These are phyloP conservation scores for Theristicus caerulescens DNA, from an alignment of 2,113 vertebrate genomes.

Conservation along the genomic window DNA sequence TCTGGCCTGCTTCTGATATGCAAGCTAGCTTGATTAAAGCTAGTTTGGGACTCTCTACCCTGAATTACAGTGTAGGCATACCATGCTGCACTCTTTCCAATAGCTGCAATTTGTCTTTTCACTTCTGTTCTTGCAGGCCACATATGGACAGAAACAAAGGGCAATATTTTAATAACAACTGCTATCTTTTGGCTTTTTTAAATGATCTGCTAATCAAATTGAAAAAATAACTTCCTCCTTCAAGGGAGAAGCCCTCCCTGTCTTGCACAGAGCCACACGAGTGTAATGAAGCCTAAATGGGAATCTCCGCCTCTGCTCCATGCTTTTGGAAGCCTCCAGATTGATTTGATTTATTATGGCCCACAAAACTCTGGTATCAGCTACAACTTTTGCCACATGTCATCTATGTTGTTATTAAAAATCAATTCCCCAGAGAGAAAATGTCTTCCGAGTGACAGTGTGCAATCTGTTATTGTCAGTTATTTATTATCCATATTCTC, in stretches of 20 bases:
- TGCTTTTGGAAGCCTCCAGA: slow-evolving; percentile 31
- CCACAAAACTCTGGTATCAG: slow-evolving; percentile 74
- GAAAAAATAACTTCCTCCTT: background rate
- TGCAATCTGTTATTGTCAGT: slow-evolving; percentile 77
- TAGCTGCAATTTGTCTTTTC: background rate
- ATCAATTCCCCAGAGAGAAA: slow-evolving; percentile 71
- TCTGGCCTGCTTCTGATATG: background rate
- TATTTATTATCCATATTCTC: slow-evolving; percentile 70
- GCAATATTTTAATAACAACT: background rate
- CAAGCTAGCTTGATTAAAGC: slow-evolving; percentile 34
- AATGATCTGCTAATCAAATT: background rate
- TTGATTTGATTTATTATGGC: slow-evolving; percentile 72
- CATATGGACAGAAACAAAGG: background rate
- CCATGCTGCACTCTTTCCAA: background rate
- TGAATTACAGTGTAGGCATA: background rate
- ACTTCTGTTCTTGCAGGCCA: background rate
- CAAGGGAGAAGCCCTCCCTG: background rate
- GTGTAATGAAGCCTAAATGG: slow-evolving; percentile 5
- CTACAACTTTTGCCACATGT: slow-evolving; percentile 72
- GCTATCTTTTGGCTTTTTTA: background rate
- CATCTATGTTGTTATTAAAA: slow-evolving; percentile 79
- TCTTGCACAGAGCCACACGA: background rate
- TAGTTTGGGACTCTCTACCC: background rate
- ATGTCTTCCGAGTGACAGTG: slow-evolving; percentile 55
- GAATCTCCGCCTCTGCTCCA: background rate